Evolutionary conservation across 53 echinoderm and acorn worm genomes (phyloP).

Genomic region (Mesocentrotus franciscanus): DNA sequence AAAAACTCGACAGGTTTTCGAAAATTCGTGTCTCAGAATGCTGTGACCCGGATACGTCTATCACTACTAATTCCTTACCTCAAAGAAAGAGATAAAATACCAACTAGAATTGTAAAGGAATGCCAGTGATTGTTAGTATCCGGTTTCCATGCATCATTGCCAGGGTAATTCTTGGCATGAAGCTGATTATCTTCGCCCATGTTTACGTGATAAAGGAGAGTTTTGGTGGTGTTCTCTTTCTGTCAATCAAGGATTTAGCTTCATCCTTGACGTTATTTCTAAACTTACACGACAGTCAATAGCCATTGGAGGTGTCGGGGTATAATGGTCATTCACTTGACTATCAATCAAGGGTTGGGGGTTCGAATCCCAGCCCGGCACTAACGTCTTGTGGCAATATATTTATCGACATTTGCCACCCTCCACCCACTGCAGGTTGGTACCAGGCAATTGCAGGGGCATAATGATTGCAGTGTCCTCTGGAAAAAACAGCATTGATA

Average conservation of each 20-base stretch:
- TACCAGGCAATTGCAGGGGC: too few species aligned
- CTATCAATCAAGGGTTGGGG: too few species aligned
- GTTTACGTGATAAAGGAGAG: not conserved
- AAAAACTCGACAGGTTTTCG: not conserved
- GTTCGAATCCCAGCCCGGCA: too few species aligned
- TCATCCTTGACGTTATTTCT: not conserved
- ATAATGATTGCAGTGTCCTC: too few species aligned
- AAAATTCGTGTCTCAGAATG: not conserved
- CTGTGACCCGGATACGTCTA: not conserved
- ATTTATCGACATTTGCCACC: too few species aligned
- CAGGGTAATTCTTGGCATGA: not conserved
- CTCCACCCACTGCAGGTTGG: too few species aligned
- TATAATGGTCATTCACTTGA: too few species aligned
- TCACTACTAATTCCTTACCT: not conserved
- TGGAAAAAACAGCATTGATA: too few species aligned
- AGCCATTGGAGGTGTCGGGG: too few species aligned
- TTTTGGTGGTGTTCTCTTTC: not conserved
- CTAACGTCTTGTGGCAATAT: too few species aligned
- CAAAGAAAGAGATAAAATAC: not conserved
- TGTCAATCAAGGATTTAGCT: not conserved
- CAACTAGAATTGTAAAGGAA: not conserved
- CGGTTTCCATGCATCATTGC: not conserved
- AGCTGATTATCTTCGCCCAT: not conserved
- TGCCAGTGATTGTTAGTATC: not conserved
- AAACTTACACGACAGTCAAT: not conserved